These are phyloP conservation scores for Zaprionus gabonicus DNA, from an alignment of 1,140 invertebrate genomes.

Conservation along the genomic window DNA sequence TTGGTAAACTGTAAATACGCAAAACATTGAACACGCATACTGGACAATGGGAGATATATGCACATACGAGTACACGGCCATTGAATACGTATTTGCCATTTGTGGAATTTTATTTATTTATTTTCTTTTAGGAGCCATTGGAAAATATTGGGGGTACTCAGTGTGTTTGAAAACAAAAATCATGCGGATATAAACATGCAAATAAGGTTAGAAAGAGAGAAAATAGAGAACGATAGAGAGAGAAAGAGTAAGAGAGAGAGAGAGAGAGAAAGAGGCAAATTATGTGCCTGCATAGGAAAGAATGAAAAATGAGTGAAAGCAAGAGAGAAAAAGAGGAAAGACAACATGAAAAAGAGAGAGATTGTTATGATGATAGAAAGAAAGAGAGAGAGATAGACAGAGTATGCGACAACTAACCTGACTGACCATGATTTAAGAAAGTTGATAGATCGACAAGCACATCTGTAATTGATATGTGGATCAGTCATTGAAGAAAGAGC, in stretches of 20 bases:
- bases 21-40: conserved; percentile 19
- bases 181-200: conserved; percentile 74
- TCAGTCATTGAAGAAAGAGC: conserved; percentile 60
- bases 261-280: not conserved
- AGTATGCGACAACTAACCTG: conserved; percentile 80
- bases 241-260: not conserved
- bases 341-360: not conserved
- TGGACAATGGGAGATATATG: not conserved
- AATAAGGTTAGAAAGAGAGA: conserved; percentile 28
- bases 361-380: conserved; percentile 6
- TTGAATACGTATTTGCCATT: conserved; percentile 42
- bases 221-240: not conserved
- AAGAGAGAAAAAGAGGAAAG: not conserved
- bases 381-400: conserved; percentile 25
- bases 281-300: not conserved
- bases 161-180: conserved; percentile 46
- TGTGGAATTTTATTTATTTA: conserved; percentile 37
- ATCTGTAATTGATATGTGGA: conserved; percentile 82
- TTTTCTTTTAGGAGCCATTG: conserved; percentile 30
- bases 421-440: conserved; percentile 84
- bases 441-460: conserved; percentile 83
- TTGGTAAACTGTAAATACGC: conserved; percentile 61
- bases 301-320: too few species aligned
- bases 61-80: not conserved
- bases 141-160: conserved; percentile 55